Evolutionary conservation across 2,888 invertebrate genomes (phyloP).

Genomic region (Gymnocheta viridis): DNA sequence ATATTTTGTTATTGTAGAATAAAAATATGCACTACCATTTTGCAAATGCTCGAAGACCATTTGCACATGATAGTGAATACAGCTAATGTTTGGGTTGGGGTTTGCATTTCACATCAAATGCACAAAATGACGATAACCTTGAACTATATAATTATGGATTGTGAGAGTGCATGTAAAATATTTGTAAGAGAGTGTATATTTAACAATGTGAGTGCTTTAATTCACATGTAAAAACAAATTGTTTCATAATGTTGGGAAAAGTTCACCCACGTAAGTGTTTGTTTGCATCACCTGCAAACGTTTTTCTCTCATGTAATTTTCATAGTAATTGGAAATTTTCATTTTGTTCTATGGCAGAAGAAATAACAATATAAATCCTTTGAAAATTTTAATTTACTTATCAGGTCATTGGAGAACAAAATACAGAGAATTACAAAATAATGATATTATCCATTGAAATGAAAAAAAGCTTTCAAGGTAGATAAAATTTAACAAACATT

Average conservation of each 20-base stretch:
- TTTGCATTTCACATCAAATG: conserved; percentile 40
- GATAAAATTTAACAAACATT: neutral
- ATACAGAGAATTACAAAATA: neutral
- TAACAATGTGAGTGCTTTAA: neutral
- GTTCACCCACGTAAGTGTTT: neutral
- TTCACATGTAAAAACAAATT: conserved; percentile 31
- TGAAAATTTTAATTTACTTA: conserved; percentile 31
- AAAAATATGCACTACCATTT: too few relatives aligned
- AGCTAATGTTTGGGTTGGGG: too few relatives aligned
- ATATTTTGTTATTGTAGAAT: too few relatives aligned
- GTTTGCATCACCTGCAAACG: conserved; percentile 2
- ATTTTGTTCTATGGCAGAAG: neutral
- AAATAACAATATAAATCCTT: neutral
- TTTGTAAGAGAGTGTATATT: neutral
- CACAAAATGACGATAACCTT: conserved; percentile 51
- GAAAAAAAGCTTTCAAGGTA: neutral
- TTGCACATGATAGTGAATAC: too few relatives aligned
- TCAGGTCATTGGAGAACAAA: neutral
- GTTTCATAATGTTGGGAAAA: neutral
- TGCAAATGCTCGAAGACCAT: too few relatives aligned
- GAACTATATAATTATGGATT: conserved; percentile 54
- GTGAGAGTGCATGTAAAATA: neutral
- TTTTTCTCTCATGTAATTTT: conserved; percentile 30
- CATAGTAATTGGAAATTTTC: conserved; percentile 34
- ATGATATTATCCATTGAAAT: neutral